Evolutionary conservation across 2,888 invertebrate genomes (phyloP), one percentile per base, ranked within the genome.

Genomic region (Amblyjoppa fuscipennis): DNA sequence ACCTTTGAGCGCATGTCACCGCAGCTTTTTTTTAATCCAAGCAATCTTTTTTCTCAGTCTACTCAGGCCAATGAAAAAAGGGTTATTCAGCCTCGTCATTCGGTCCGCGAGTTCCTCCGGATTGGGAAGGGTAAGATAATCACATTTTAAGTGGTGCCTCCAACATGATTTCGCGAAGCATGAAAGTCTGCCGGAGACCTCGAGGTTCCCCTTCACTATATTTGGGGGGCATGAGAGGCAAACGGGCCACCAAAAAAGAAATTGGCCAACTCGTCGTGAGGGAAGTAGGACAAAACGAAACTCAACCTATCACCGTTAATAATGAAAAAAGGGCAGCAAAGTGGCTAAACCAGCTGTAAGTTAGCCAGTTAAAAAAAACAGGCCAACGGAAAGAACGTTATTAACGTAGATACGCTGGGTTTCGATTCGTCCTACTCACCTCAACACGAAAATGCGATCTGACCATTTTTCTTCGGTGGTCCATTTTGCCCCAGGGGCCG

Each of bases 51-150:
- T 20, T 20, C 20, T 20, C 20, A 20, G 20, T 20, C 34, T 45
- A 13, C 38, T 38, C 7, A 38, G 9, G 38, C 38, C 38, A 38
- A 38, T 7, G 38, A 9, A 38, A 6, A 2, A 38, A 38, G 38
- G 38, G 6, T 38, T 38, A 1, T 2, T 68, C 64, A 34, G 64
- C 38, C 49, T 34, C 34, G 41, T 5, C 59, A 20, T 64, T 16
- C 20, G 31, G 25, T 28, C 59, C 49, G 7, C 34, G 34, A 41
- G 34, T 53, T 53, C 11, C n/a, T 5, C 11, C 5, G 71, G 73
- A 83, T 77, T 73, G 64, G 56, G 73, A 77, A 78, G 49, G 68
- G 66, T 71, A 51, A 78, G 51, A 73, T 83, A 78, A 83, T 78
- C 56, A 20, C 68, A 83, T 78, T 83, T 68, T 69, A 68, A 73